Evolutionary conservation across 2,888 invertebrate species (phyloP).

Genomic region (Microctonus aethiopoides): DNA sequence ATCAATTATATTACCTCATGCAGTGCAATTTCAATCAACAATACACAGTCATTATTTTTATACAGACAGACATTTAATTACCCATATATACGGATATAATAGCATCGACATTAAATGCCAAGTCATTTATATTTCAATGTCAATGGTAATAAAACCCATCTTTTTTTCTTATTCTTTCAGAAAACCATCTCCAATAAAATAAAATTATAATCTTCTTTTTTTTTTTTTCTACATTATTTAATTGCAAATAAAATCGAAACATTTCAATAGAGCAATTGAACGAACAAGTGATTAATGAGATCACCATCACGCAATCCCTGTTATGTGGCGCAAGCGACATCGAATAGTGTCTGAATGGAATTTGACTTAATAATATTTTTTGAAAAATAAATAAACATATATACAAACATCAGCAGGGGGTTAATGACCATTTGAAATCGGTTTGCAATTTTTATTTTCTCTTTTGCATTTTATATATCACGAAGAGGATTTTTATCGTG

Average conservation of each 20-base stretch:
- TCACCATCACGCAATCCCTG: not conserved
- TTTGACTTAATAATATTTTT: not conserved
- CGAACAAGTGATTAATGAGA: conserved; percentile 2
- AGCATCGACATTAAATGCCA: not conserved
- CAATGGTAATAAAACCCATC: not conserved
- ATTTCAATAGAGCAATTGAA: conserved; percentile 13
- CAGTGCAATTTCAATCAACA: conserved; percentile 9
- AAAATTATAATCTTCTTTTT: not conserved
- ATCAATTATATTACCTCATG: not conserved
- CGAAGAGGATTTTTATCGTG: not conserved
- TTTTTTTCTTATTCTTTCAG: not conserved
- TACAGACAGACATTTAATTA: not conserved
- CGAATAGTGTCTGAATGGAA: not conserved
- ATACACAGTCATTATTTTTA: not conserved
- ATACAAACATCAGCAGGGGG: conserved; percentile 11
- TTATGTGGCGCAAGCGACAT: not conserved
- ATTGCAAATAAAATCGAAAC: not conserved
- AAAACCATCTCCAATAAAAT: not conserved
- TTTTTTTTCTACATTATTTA: not conserved
- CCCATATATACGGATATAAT: not conserved
- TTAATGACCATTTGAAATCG: conserved; percentile 18
- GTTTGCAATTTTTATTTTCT: not conserved
- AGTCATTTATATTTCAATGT: conserved; percentile 2
- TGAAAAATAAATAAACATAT: conserved; percentile 13
- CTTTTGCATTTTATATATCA: not conserved